These are phyloP conservation scores for Amblyornis subalaris DNA, from an alignment of 2,113 vertebrate genomes.

Conservation along the genomic window DNA sequence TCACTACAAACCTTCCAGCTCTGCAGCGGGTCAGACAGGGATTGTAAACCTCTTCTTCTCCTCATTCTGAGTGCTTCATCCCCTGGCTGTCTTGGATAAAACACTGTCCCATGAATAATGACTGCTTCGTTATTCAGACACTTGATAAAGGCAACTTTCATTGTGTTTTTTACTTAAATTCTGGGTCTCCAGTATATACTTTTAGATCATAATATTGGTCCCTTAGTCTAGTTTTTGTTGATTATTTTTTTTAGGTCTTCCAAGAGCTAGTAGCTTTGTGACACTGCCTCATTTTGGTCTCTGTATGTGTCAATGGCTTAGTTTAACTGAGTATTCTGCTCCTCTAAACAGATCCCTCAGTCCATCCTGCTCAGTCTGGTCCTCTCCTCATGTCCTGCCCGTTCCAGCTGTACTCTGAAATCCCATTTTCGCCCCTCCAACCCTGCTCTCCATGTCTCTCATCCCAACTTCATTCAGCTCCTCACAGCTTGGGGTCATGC, in stretches of 20 bases:
- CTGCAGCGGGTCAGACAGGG: background rate
- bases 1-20: background rate
- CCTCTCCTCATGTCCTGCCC: background rate
- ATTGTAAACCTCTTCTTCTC: background rate
- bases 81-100: background rate
- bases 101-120: background rate
- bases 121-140: rapidly evolving
- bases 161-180: background rate
- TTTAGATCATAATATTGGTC: background rate
- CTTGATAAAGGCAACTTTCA: background rate
- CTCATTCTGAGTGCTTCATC: background rate
- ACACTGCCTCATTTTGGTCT: background rate
- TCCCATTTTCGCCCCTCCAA: background rate
- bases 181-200: background rate
- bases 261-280: background rate
- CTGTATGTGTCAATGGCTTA: background rate
- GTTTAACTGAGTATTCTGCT: background rate
- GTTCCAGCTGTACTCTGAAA: background rate
- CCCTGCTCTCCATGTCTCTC: background rate
- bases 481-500: background rate
- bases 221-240: background rate
- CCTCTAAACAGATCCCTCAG: background rate
- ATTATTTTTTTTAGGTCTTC: background rate
- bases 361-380: background rate
- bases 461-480: background rate